phyloP scores from a whole-genome alignment of 2,113 vertebrate species.

The Phyllostomus hastatus region DNA sequence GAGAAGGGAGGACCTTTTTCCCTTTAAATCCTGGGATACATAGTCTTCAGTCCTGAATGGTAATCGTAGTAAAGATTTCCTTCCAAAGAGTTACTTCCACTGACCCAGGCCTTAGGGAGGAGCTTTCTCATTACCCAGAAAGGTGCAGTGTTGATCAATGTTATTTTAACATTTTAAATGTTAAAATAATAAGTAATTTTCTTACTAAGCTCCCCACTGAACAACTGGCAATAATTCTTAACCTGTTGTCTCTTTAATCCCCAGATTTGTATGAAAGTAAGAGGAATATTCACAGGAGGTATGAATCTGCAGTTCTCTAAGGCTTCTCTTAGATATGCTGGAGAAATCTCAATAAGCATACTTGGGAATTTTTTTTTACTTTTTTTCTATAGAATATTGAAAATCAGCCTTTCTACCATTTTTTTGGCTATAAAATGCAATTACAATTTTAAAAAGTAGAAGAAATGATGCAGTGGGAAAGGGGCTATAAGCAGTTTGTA shows the following conservation, averaged over 20 bases:
- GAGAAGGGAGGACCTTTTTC: background rate
- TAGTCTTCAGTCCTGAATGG: background rate
- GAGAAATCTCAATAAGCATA: background rate
- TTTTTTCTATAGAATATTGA: background rate
- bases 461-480: background rate
- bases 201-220: background rate
- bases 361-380: background rate
- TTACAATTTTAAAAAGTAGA: constrained; percentile 17
- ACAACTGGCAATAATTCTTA: background rate
- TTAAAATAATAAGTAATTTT: background rate
- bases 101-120: background rate
- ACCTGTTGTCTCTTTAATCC: background rate
- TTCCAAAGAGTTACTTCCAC: background rate
- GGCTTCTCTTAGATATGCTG: background rate
- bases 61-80: background rate
- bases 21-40: background rate
- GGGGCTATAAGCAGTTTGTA: background rate
- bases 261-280: constrained; percentile 5
- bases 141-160: background rate
- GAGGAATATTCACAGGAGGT: background rate
- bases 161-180: too few relatives aligned
- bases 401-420: background rate
- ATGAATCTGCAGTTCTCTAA: background rate
- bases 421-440: constrained; percentile 7
- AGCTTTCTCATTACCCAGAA: background rate